Evolutionary conservation across 2,113 vertebrate genomes (phyloP).

Genomic region (Alexandromys fortis): DNA sequence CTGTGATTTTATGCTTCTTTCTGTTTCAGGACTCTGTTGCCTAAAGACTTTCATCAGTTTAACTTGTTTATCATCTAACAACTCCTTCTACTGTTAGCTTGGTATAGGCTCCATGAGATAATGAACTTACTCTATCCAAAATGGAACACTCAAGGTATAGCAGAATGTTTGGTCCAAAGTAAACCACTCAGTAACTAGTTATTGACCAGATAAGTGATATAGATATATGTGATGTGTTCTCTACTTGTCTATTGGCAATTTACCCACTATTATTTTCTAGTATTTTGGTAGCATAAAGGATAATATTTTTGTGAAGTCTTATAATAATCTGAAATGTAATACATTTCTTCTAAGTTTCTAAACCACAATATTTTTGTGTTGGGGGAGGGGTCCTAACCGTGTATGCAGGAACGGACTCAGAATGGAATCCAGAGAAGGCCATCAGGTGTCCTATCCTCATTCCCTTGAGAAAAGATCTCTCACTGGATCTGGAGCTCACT

Average conservation of each 20-base stretch:
- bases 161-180: background rate
- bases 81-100: background rate
- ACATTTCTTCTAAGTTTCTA: background rate
- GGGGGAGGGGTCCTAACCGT: fast-evolving
- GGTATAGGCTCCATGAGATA: background rate
- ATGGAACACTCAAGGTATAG: background rate
- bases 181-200: background rate
- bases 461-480: background rate
- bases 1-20: background rate
- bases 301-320: background rate
- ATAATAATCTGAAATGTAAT: background rate
- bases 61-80: background rate
- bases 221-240: background rate
- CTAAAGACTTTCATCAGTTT: background rate
- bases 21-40: background rate
- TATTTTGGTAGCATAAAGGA: background rate
- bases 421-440: background rate
- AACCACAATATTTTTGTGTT: background rate
- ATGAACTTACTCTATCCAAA: background rate
- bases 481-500: background rate
- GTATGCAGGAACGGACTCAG: no score
- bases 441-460: background rate
- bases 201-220: background rate
- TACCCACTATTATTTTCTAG: background rate
- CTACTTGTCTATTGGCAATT: background rate